These are phyloP conservation scores for Formicarius rufipectus DNA, from an alignment of 2,113 vertebrate species.

Conservation along the genomic window DNA sequence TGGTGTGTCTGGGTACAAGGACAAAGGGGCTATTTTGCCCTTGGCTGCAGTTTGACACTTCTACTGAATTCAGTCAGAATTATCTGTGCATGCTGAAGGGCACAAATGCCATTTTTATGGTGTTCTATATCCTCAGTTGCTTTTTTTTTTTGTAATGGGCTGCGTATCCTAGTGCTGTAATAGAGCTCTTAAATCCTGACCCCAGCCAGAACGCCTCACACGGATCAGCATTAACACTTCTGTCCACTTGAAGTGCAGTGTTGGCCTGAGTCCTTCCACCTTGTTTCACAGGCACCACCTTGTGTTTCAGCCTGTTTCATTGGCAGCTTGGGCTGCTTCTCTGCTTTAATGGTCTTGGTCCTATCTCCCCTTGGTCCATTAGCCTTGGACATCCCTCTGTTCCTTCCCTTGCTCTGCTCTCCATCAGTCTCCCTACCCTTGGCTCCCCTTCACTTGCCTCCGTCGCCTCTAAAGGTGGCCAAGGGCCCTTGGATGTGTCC, in stretches of 20 bases:
- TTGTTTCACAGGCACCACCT: not conserved
- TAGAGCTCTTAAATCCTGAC: conserved; percentile 48
- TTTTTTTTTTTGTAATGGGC: conserved; percentile 37
- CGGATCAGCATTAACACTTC: not conserved
- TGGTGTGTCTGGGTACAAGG: conserved; percentile 25
- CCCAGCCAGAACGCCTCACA: not conserved
- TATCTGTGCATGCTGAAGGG: conserved; percentile 31
- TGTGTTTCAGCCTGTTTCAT: not conserved
- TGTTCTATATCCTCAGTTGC: not conserved
- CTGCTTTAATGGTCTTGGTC: not conserved
- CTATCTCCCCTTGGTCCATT: not conserved
- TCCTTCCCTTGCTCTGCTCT: not conserved
- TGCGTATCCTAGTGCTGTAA: not conserved
- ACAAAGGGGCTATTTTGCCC: conserved; percentile 50
- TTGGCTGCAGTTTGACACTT: conserved; percentile 48
- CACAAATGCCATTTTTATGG: conserved; percentile 50
- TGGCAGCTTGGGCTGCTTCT: not conserved
- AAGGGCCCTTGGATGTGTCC: not conserved
- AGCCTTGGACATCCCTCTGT: fast-evolving
- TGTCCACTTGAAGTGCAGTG: not conserved
- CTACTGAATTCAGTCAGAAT: conserved; percentile 27
- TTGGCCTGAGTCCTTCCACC: not conserved
- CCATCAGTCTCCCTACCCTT: not conserved
- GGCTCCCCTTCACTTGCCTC: not conserved
- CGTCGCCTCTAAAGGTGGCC: not conserved